Base-by-base conservation (phyloP, 2,888 invertebrate species). In the Marronus borbonicus region DNA sequence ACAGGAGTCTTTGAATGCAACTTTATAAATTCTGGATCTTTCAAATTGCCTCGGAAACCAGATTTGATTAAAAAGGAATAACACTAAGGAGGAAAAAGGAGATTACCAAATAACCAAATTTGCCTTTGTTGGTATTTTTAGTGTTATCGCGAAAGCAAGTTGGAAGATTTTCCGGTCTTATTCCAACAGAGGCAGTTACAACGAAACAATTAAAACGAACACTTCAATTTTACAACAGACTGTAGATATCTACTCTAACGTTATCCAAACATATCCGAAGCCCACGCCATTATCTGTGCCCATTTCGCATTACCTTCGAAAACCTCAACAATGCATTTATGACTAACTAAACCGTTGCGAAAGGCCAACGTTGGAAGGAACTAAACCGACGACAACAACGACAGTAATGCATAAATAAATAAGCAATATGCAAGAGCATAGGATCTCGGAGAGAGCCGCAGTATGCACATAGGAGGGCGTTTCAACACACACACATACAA, bases 301-400 rank as follows among this genome's bases (percentile, higher is more conserved):
- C 72, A 24, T 17, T 58, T 58, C 20, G 55, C 44, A 2, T 72
- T 72, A 20, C 58, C 39, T 72, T 72, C 58, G 58, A 72, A 72
- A 70, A 70, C 31, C 58, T 72, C 39, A 72, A 60, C 72, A 72
- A 58, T 58, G 58, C 39, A 36, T 72, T 44, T 58, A 72, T 58
- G 58, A 72, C 58, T 72, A 72, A 72, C 72, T 72, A 72, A 72
- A 44, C 44, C 8, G 44, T 72, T 72, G 72, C 60, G 58, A 72
- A 72, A 70, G 66, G 28, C 49, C 17, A 14, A 20, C n/a, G 52
- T 52, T 24, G 24, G 24, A 60, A 60, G 20, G 60, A 60, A 52
- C n/a, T n/a, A 52, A 52, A 17, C 66, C 49, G 66, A 20, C 66
- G 66, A 52, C 52, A 17, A 14, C 44, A 24, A 5, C 31, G 31